Evolutionary conservation across 2,113 vertebrate genomes (phyloP).

Genomic region (Brachypteracias leptosomus): DNA sequence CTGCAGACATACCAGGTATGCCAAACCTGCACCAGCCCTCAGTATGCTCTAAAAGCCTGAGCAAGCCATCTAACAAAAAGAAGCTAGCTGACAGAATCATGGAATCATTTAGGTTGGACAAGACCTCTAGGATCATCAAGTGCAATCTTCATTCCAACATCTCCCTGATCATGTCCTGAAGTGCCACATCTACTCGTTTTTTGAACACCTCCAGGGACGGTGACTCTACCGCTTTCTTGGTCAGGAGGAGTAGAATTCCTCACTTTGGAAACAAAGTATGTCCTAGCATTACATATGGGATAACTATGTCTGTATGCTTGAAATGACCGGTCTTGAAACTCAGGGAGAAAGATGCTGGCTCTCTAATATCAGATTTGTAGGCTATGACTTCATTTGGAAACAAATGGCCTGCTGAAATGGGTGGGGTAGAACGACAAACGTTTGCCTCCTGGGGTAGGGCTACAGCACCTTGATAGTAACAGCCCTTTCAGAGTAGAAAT

Average conservation of each 20-base stretch:
- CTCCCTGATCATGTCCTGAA: too few relatives aligned
- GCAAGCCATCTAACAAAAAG: not conserved
- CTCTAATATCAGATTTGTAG: not conserved
- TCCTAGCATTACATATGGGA: not conserved
- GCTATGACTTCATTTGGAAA: not conserved
- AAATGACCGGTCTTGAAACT: not conserved
- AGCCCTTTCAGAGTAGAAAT: not conserved
- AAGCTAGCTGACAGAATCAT: not conserved
- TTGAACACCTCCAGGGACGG: too few relatives aligned
- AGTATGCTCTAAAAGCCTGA: not conserved
- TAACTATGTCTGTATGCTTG: not conserved
- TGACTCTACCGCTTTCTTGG: too few relatives aligned
- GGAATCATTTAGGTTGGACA: too few relatives aligned
- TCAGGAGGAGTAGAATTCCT: not conserved
- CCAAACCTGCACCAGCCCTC: not conserved
- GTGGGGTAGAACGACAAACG: fast-evolving
- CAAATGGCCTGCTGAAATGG: not conserved
- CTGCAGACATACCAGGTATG: not conserved
- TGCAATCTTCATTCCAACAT: too few relatives aligned
- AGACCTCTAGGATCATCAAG: too few relatives aligned
- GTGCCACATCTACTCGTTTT: too few relatives aligned
- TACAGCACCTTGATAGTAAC: fast-evolving
- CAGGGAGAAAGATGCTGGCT: not conserved
- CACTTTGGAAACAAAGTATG: not conserved
- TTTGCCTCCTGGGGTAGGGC: not conserved